A percentile compares a stretch with the other conserved stretches of the same genome.
Evolutionary conservation across 2,113 vertebrate genomes (phyloP).

Genomic region (Lucifuga dentata): DNA sequence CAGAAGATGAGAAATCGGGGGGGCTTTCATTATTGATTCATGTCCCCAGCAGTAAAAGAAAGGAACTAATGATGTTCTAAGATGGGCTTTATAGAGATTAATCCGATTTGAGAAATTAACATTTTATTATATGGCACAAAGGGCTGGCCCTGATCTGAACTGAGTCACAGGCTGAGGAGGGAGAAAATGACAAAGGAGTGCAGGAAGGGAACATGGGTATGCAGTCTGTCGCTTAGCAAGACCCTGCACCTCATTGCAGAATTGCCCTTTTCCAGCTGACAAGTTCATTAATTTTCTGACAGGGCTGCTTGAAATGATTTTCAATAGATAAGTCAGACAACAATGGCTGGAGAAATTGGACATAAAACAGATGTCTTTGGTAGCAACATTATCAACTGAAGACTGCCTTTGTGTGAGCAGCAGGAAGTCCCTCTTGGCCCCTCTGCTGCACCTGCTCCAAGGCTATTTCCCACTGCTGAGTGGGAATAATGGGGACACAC

Average conservation of each 20-base stretch:
- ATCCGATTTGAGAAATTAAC: slow-evolving; percentile 76
- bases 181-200: slow-evolving; percentile 59
- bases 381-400: slow-evolving; percentile 41
- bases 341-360: slow-evolving; percentile 54
- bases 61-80: slow-evolving; percentile 78
- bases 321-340: slow-evolving; percentile 66
- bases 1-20: slow-evolving; percentile 72
- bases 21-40: slow-evolving; percentile 79
- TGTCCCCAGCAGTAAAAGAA: slow-evolving; percentile 70
- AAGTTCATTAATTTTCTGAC: slow-evolving; percentile 75
- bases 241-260: slow-evolving; percentile 61
- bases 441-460: slow-evolving; percentile 62
- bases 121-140: slow-evolving; percentile 73
- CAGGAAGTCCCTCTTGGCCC: slow-evolving; percentile 54
- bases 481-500: slow-evolving; percentile 55
- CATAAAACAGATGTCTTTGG: slow-evolving; percentile 53
- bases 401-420: slow-evolving; percentile 62
- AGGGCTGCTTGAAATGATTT: slow-evolving; percentile 59
- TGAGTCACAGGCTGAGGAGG: slow-evolving; percentile 60
- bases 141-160: slow-evolving; percentile 70
- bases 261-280: slow-evolving; percentile 71
- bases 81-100: slow-evolving; percentile 76
- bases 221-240: slow-evolving; percentile 59
- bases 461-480: slow-evolving; percentile 51
- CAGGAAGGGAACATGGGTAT: slow-evolving; percentile 52